Percentiles rank a stretch among this genome's conserved stretches.
Conservation (phyloP, 2,888 invertebrate genomes). For the Rhagium mordax region DNA sequence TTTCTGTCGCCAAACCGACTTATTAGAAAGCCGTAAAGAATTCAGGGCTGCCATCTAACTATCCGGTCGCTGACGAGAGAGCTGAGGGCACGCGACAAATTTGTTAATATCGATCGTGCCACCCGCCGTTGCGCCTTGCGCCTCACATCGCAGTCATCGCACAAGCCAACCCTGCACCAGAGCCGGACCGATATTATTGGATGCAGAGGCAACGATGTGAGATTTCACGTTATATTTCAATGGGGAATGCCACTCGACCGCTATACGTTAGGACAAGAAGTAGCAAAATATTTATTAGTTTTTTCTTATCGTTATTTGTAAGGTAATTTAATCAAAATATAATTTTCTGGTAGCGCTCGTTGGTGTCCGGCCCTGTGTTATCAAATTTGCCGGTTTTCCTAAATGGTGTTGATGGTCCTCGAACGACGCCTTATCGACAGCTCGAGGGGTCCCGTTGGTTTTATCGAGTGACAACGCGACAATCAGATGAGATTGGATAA, state of each 20-base stretch:
- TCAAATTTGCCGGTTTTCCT: background rate
- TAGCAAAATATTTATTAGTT: too few relatives aligned
- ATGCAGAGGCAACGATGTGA: too few relatives aligned
- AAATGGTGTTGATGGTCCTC: background rate
- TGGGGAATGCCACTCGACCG: too few relatives aligned
- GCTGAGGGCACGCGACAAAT: constrained; percentile 7
- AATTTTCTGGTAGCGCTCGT: too few relatives aligned
- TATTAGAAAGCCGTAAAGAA: background rate
- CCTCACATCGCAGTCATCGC: background rate
- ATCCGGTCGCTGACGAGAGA: background rate
- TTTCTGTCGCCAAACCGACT: background rate
- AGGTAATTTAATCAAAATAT: too few relatives aligned
- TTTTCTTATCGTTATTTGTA: too few relatives aligned
- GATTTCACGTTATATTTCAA: too few relatives aligned
- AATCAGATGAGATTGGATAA: background rate
- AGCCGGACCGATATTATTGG: too few relatives aligned
- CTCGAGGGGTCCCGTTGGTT: background rate
- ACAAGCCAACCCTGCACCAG: background rate
- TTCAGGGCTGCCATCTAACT: background rate
- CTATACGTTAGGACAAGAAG: too few relatives aligned
- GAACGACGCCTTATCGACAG: background rate
- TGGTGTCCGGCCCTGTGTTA: background rate
- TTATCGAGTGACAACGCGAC: background rate
- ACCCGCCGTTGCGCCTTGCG: background rate
- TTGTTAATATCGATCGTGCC: constrained; percentile 17